Evolutionary conservation across 2,113 vertebrate species (phyloP).

Genomic region (Caretta caretta): DNA sequence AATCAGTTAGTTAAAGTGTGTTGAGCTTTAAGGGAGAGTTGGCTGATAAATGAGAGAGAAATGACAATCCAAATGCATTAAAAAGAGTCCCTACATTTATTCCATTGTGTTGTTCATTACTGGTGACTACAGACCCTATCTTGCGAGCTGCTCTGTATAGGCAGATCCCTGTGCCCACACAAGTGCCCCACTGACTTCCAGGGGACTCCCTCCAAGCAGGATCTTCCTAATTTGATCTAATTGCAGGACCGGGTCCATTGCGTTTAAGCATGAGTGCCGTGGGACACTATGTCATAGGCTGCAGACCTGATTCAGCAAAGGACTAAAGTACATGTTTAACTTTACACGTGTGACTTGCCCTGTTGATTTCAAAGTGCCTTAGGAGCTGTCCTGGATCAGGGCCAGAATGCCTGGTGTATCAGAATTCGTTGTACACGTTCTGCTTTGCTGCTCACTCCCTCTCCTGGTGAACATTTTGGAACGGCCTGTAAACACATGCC

Average conservation of each 20-base stretch:
- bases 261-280: fast-evolving
- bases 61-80: conserved; percentile 33
- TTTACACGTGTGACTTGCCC: not conserved
- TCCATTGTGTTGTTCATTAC: not conserved
- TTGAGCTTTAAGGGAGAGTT: not conserved
- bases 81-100: conserved; percentile 22
- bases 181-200: not conserved
- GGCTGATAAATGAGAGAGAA: conserved; percentile 11
- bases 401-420: not conserved
- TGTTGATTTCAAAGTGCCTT: not conserved
- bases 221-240: not conserved
- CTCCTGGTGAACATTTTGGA: conserved; percentile 9
- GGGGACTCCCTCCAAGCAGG: fast-evolving
- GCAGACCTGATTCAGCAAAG: not conserved
- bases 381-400: not conserved
- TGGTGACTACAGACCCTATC: not conserved
- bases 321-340: not conserved
- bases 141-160: not conserved
- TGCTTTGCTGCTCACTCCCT: fast-evolving
- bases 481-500: not conserved
- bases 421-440: not conserved
- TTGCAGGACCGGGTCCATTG: not conserved
- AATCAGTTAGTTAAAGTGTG: not conserved
- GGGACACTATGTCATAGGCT: not conserved
- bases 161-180: not conserved